Base-by-base conservation (phyloP, 1,140 invertebrate genomes). In the Drosophila suzukii region DNA sequence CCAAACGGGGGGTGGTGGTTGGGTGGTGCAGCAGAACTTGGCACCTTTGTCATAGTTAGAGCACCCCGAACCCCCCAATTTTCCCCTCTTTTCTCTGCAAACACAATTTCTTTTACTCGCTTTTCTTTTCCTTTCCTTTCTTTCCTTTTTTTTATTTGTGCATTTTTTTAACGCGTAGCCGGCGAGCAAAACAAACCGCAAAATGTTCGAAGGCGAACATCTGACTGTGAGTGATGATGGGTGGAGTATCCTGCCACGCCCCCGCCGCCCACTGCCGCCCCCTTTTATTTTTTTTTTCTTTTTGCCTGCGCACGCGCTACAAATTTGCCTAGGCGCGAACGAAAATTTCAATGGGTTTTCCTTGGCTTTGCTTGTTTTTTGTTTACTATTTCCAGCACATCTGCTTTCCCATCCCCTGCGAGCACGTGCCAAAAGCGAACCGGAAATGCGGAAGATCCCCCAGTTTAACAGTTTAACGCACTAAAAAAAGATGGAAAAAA, bases 121-220 rank as follows among this genome's bases (percentile, higher is more conserved):
- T 38, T 71, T 57, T 51, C 51, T 56, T 62, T 53, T 6, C 4
- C 12, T 39, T 39, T 11, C 12, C 12, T 43, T 46, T 3, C 43
- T 34, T 34, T 34, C 1, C 4, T 4, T 46, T 39, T 13, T 47
- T 27, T 15, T 67, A 30, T 36, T 43, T 61, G 15, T 24, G 8
- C 32, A 13, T 32, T 27, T 50, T 59, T 39, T 50, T 38, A 57
- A 46, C 80, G 78, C 81, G 81, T 85, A 85, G 59, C 60, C 79
- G 55, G 78, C 78, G 78, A 81, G 81, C 81, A 85, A 85, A 85
- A 85, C 81, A 85, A 85, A 85, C 78, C 81, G 82, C 81, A 78
- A 85, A 85, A 84, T 85, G 61, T 73, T 75, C 56, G 56, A 54
- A 62, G 36, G 68, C 72, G 62, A 75, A 43, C 70, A 75, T 66